Conservation (phyloP, 1,140 invertebrate genomes). For the Bombus haemorrhoidalis region DNA sequence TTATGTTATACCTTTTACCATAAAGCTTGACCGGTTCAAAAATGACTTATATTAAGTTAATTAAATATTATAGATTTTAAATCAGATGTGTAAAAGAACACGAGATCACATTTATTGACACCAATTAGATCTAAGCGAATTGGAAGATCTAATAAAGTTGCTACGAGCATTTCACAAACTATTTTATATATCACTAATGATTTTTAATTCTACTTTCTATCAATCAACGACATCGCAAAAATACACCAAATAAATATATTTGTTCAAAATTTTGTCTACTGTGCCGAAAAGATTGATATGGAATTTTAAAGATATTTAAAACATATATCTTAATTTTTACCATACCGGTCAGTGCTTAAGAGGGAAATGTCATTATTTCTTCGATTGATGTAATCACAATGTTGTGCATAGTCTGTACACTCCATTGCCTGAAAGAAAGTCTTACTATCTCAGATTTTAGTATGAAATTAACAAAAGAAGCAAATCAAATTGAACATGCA, state of each 20-base stretch:
- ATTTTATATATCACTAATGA: background rate
- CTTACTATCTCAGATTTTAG: conserved; percentile 41
- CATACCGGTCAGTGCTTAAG: conserved; percentile 13
- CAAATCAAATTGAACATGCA: background rate
- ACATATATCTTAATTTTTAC: background rate
- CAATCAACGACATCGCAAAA: background rate
- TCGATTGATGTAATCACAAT: conserved; percentile 9
- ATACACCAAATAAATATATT: background rate
- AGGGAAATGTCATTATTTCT: background rate
- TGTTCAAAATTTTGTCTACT: background rate
- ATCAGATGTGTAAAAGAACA: background rate
- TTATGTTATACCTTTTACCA: background rate
- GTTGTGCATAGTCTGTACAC: conserved; percentile 7
- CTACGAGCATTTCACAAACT: background rate
- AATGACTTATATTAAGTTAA: background rate
- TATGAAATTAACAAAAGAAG: conserved; percentile 11
- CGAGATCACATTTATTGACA: background rate
- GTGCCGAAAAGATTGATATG: background rate
- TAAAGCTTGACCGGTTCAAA: conserved; percentile 18
- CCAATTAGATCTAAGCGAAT: background rate
- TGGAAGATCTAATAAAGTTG: background rate
- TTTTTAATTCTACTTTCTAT: background rate
- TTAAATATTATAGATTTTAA: background rate
- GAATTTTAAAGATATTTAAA: conserved; percentile 24
- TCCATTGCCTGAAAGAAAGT: conserved; percentile 34